Base-by-base conservation (phyloP, 2,797 vertebrate species). In the Garrulus glandarius region DNA sequence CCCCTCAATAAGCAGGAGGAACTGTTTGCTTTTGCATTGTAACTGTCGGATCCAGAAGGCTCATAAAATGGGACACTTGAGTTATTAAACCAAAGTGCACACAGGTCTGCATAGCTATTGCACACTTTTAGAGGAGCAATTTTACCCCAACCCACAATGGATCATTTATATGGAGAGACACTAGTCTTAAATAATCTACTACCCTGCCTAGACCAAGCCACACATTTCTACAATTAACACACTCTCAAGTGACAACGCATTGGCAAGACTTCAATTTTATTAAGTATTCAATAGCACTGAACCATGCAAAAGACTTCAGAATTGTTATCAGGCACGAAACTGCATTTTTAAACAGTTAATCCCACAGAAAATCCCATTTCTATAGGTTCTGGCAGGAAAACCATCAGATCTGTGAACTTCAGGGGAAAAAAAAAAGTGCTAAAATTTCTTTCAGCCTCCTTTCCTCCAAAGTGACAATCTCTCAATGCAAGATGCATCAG, bases 351-450 rank as follows among this genome's bases (percentile, higher is more conserved):
- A 77, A 39, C 6, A 36, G 11, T 15, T 77, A 70, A 53, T 20
- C 10, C 22, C 15, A 60, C 1, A 6, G 52, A 67, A 83, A 37
- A 44, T 6, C 6, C 23, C 1, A 0, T 4, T 53, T 71, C 32
- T 61, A 26, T 29, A 3, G 6, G 14, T 61, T 86, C 18, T 59
- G 23, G n/a, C 3, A 52, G 6, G 46, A 18, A 57, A 91, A 23
- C 10, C 13, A 6, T 23, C 14, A 4, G 1, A 23, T 18, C 2
- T 41, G 34, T 34, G 22, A 89, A 41, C 4, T 23, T n/a, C 5
- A 5, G 3, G 5, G 26, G 11, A 8, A 0, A 1, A 7, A 10
- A 29, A 32, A 34, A 30, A 27, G 21, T 3, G 0, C 9, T 26
- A 34, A 52, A 27, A 15, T 46, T n/a, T 50, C 10, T 49, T 46